Conservation (phyloP, 1,140 invertebrate genomes). For the Drosophila ambigua region DNA sequence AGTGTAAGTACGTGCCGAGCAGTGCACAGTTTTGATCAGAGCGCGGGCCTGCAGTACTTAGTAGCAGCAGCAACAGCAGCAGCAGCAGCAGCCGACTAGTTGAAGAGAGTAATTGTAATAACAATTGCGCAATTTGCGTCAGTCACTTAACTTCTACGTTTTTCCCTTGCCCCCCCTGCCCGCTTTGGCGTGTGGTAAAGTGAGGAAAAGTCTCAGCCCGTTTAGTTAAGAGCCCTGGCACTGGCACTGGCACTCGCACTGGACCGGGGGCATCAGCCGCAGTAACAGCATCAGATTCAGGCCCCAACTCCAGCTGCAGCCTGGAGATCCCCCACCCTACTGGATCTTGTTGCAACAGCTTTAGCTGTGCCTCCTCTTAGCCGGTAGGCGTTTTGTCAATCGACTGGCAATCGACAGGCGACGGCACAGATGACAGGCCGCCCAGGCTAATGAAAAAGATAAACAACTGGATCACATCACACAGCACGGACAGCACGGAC, state of each 20-base stretch:
- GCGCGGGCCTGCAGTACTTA: slow-evolving; percentile 16
- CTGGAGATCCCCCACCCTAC: background rate
- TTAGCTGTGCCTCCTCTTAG: slow-evolving; percentile 12
- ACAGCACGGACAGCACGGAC: slow-evolving; percentile 12
- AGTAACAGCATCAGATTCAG: slow-evolving; percentile 12
- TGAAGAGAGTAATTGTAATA: slow-evolving; percentile 78
- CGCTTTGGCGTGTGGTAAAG: slow-evolving; percentile 63
- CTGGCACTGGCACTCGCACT: too few species aligned
- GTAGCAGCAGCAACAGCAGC: slow-evolving; percentile 5
- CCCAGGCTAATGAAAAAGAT: slow-evolving; percentile 81
- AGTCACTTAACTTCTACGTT: slow-evolving; percentile 64
- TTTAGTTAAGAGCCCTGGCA: slow-evolving; percentile 41
- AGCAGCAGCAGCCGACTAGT: slow-evolving; percentile 44
- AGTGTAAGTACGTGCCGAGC: slow-evolving; percentile 50
- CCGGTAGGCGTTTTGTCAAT: slow-evolving; percentile 78
- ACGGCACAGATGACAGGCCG: slow-evolving; percentile 78
- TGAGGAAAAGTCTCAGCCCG: slow-evolving; percentile 67
- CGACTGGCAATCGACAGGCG: slow-evolving; percentile 72
- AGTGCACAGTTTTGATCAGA: slow-evolving; percentile 13
- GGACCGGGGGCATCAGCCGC: slow-evolving; percentile 17
- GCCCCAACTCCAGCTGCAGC: slow-evolving; percentile 3
- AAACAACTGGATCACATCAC: slow-evolving; percentile 74
- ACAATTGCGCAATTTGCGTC: slow-evolving; percentile 81
- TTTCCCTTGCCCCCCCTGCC: slow-evolving; percentile 1
- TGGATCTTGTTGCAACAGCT: too few species aligned